phyloP scores from a whole-genome alignment of 2,888 invertebrate genomes.

The Limenitis camilla region DNA sequence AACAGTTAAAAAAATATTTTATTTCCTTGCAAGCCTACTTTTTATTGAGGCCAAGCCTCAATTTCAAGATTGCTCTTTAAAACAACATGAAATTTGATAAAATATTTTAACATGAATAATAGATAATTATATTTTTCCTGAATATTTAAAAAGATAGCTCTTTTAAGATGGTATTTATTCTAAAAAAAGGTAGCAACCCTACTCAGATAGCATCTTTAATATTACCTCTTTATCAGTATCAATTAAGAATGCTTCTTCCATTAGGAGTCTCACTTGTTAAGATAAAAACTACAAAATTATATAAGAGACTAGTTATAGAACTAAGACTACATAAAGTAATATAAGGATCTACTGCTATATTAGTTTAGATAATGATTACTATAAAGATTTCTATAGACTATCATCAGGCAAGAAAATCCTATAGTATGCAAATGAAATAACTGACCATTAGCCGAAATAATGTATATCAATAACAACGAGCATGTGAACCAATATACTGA shows the following conservation, averaged over 20 bases:
- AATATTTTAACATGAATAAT: not conserved
- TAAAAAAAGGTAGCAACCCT: not conserved
- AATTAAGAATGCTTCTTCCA: constrained; percentile 48
- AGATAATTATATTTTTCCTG: not conserved
- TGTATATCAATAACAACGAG: constrained; percentile 44
- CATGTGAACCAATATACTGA: constrained; percentile 37
- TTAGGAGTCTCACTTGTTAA: constrained; percentile 26
- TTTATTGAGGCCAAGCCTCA: too few relatives aligned
- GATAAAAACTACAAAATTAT: constrained; percentile 13
- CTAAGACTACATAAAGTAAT: constrained; percentile 9
- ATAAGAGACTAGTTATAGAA: constrained; percentile 10
- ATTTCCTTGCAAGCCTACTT: too few relatives aligned
- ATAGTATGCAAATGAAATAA: constrained; percentile 67
- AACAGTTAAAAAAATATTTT: too few relatives aligned
- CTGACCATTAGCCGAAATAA: constrained; percentile 54
- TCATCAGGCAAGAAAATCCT: constrained; percentile 43
- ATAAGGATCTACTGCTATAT: constrained; percentile 16
- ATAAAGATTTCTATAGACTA: constrained; percentile 29
- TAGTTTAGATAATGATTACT: constrained; percentile 14
- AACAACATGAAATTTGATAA: not conserved
- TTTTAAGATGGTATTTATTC: not conserved
- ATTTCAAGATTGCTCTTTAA: not conserved
- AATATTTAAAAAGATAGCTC: too few relatives aligned
- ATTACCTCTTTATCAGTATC: constrained; percentile 55
- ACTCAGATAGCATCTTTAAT: not conserved